phyloP scores from a whole-genome alignment of 2,113 vertebrate genomes.

The Loxodonta africana region DNA sequence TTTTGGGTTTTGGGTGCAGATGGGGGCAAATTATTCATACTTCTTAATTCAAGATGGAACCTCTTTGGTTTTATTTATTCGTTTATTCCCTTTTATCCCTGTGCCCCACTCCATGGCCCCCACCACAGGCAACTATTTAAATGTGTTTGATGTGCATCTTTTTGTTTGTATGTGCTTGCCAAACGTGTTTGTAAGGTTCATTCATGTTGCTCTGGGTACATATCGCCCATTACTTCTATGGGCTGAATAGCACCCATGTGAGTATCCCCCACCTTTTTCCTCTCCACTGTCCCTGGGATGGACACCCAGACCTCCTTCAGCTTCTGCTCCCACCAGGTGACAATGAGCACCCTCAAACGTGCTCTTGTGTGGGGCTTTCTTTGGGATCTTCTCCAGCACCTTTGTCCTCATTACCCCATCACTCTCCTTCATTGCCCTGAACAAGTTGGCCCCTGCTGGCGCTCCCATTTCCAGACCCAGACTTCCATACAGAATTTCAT shows the following conservation, averaged over 20 bases:
- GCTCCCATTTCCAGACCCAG: neutral
- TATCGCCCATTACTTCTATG: neutral
- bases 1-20: neutral
- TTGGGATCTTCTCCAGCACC: neutral
- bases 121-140: neutral
- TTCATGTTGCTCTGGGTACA: accelerated
- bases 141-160: neutral
- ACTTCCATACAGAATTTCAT: neutral
- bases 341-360: neutral
- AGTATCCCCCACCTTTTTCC: neutral
- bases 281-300: neutral
- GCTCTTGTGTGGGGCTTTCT: neutral
- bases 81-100: neutral
- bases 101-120: neutral
- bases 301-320: neutral
- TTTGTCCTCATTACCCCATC: neutral
- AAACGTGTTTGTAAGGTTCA: neutral
- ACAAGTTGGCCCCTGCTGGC: neutral
- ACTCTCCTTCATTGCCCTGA: accelerated
- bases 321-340: neutral
- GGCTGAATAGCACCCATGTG: neutral
- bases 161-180: neutral
- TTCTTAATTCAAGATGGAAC: neutral
- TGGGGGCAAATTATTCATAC: neutral
- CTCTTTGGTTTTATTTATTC: neutral